These are phyloP conservation scores for Trimorus sp. DNA, from an alignment of 2,888 invertebrate genomes.

Conservation along the genomic window DNA sequence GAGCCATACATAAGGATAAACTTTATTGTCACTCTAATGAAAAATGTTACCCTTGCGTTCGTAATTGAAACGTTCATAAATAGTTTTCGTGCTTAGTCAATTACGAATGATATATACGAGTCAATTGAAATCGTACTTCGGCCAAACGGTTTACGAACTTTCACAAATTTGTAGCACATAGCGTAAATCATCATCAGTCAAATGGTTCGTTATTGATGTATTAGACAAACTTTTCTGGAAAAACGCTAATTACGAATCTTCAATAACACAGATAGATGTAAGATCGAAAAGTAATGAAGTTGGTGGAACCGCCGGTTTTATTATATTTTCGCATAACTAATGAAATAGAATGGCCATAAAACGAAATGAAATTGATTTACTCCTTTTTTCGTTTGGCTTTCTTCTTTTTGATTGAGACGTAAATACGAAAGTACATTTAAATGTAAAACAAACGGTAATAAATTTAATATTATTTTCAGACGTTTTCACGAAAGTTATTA, in stretches of 20 bases:
- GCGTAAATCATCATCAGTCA: slow-evolving; percentile 42
- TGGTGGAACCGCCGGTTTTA: too few relatives aligned
- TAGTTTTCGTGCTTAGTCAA: background rate
- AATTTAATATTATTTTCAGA: too few relatives aligned
- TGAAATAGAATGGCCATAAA: too few relatives aligned
- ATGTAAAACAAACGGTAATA: too few relatives aligned
- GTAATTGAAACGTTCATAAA: background rate
- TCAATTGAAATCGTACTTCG: slow-evolving; percentile 11
- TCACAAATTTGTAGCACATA: slow-evolving; percentile 36
- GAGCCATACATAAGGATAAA: slow-evolving; percentile 36
- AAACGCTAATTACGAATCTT: slow-evolving; percentile 37
- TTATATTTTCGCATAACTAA: too few relatives aligned
- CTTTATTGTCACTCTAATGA: slow-evolving; percentile 11
- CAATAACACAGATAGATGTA: background rate
- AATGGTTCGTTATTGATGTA: slow-evolving; percentile 40
- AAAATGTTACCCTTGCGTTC: background rate
- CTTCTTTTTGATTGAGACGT: too few relatives aligned
- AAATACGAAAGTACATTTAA: too few relatives aligned
- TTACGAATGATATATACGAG: slow-evolving; percentile 3
- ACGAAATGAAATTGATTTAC: too few relatives aligned
- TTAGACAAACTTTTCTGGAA: slow-evolving; percentile 33
- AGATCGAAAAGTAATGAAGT: too few relatives aligned
- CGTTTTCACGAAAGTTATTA: too few relatives aligned
- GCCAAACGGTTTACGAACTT: slow-evolving; percentile 27
- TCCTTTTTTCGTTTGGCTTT: too few relatives aligned